Evolutionary conservation across 2,888 invertebrate genomes (phyloP), one percentile per base, ranked within the genome.

Genomic region (Julus scandinavius): DNA sequence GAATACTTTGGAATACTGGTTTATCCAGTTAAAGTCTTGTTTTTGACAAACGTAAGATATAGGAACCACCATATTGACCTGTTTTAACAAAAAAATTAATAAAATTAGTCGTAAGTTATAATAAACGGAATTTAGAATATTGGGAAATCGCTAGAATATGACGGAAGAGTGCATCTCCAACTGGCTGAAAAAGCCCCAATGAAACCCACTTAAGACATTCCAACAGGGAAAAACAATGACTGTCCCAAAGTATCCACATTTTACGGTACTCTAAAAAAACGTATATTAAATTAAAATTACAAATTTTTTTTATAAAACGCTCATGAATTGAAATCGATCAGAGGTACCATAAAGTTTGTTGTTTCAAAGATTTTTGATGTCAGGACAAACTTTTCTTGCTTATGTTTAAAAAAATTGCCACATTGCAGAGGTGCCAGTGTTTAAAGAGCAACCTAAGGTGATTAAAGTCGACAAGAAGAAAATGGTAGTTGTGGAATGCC

Each of bases 401-500:
- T 11, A 72, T 72, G 9, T 11, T 11, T n/a, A 11, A 72, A 29
- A 29, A 29, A 7, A 1, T 72, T 29, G 9, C 13, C 29, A n/a
- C 29, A 9, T 41, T 85, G 97, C 91, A 97, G 89, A 89, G 83
- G 85, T 89, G n/a, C 89, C 89, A 7, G 87, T 89, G 5, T 87
- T 89, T 38, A 88, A 88, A n/a, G 97, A 97, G 92, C 97, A 96
- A 92, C 98, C 98, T 88, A 97, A 95, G 93, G 96, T 97, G 91
- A 96, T 98, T 91, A 97, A 96, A 92, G 96, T 98, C 91, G 95
- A 97, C 91, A 98, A 98, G 93, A 97, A 96, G 94, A 96, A 96
- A 92, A 96, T 97, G 90, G 96, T 99, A 90, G 95, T 98, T 90
- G 96, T 99, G 92, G 98, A 98, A 93, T 98, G 98, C 92, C 95